Evolutionary conservation across 1,140 invertebrate genomes (phyloP).

Genomic region (Tyrophagus putrescentiae): DNA sequence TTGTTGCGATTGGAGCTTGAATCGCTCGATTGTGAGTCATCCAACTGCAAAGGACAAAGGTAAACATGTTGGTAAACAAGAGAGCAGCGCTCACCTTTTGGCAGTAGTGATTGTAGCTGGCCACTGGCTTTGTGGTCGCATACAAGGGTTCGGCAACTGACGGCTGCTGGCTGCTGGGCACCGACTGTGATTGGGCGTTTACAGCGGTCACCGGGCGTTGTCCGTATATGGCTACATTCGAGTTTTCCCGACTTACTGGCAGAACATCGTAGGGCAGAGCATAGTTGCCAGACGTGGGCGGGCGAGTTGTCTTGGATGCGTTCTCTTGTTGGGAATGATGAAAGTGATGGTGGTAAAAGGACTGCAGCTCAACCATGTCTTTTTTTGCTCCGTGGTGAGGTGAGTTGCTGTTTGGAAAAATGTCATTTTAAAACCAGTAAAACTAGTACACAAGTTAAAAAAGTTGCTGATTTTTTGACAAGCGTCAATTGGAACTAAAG

Average conservation of each 20-base stretch:
- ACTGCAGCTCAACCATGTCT: slow-evolving; percentile 9
- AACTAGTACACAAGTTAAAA: too few relatives aligned
- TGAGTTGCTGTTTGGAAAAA: background rate
- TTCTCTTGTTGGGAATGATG: background rate
- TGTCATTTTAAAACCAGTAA: too few relatives aligned
- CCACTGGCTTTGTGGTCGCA: background rate
- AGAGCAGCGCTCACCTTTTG: background rate
- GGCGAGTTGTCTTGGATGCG: background rate
- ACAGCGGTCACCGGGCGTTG: background rate
- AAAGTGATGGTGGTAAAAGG: background rate
- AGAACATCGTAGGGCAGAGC: slow-evolving; percentile 15
- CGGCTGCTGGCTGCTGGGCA: slow-evolving; percentile 1
- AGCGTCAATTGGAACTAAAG: too few relatives aligned
- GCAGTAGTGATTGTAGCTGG: background rate
- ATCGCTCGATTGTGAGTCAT: background rate
- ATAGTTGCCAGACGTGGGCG: background rate
- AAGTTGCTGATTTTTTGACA: too few relatives aligned
- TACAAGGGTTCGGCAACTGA: background rate
- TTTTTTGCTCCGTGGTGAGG: background rate
- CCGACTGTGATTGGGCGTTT: too few relatives aligned
- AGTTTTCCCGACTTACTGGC: background rate
- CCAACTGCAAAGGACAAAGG: background rate
- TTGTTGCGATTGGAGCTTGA: background rate
- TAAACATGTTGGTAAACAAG: background rate
- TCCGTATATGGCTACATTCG: slow-evolving; percentile 3